A percentile compares a stretch with the other conserved stretches of the same genome.
phyloP scores from a whole-genome alignment of 2,797 vertebrate species.

The Thamnophis elegans region DNA sequence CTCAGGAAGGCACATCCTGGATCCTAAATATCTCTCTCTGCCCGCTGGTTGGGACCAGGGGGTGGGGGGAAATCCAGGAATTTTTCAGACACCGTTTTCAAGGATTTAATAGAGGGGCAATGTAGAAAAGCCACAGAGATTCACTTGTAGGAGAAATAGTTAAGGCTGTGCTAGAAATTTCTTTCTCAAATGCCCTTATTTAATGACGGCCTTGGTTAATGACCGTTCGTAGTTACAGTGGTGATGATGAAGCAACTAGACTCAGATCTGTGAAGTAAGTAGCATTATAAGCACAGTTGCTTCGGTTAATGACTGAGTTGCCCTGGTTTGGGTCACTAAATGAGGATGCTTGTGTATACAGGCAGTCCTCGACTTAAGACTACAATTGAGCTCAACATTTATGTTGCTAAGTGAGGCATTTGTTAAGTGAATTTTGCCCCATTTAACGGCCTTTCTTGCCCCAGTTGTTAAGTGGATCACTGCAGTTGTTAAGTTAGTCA shows the following conservation, averaged over 20 bases:
- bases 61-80: neutral
- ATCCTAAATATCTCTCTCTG: neutral
- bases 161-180: neutral
- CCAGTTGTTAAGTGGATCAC: neutral
- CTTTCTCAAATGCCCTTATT: neutral
- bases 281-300: neutral
- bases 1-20: neutral
- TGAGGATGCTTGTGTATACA: neutral
- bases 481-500: too few species aligned
- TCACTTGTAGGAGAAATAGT: neutral
- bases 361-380: neutral
- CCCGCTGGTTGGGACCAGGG: neutral
- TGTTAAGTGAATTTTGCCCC: neutral
- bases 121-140: neutral
- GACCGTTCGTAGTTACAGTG: neutral
- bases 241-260: neutral
- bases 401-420: neutral
- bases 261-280: neutral
- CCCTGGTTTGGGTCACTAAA: neutral
- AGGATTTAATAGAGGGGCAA: neutral
- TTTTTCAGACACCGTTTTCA: neutral
- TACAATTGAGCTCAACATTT: neutral
- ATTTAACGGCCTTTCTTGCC: neutral
- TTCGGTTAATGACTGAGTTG: neutral
- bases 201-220: neutral